phyloP scores from a whole-genome alignment of 2,888 invertebrate genomes.

The Taphrorychus bicolor region DNA sequence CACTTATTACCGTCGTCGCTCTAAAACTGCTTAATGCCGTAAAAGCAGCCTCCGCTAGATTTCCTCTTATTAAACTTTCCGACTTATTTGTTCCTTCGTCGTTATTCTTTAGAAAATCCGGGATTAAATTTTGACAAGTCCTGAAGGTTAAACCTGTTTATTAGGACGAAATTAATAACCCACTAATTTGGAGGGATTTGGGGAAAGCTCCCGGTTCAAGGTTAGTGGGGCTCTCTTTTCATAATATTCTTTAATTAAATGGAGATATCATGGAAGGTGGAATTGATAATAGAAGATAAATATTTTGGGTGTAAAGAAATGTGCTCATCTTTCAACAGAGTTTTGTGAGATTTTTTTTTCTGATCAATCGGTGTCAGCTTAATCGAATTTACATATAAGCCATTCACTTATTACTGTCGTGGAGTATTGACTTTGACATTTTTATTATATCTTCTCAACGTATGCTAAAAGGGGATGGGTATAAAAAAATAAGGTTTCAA shows the following conservation, averaged over 20 bases:
- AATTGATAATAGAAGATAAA: background rate
- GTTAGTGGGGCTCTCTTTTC: background rate
- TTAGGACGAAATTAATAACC: constrained; percentile 26
- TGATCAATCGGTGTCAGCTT: too few species aligned
- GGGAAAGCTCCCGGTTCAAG: background rate
- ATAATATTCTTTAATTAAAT: background rate
- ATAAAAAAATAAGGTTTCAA: too few species aligned
- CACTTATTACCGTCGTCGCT: constrained; percentile 46
- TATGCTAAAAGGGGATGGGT: too few species aligned
- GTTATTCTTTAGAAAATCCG: constrained; percentile 22
- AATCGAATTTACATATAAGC: too few species aligned
- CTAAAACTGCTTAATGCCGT: constrained; percentile 43
- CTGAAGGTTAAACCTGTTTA: constrained; percentile 17
- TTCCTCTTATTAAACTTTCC: constrained; percentile 36
- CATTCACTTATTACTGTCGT: too few species aligned
- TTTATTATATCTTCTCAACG: too few species aligned
- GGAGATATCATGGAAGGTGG: background rate
- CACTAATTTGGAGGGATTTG: background rate
- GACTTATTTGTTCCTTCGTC: constrained; percentile 34
- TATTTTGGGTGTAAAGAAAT: too few species aligned
- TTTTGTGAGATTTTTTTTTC: too few species aligned
- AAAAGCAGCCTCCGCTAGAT: constrained; percentile 26
- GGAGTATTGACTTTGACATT: too few species aligned
- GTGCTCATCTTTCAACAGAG: too few species aligned
- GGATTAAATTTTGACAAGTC: constrained; percentile 28